Conservation (phyloP, 2,113 vertebrate genomes). For the Stigmatopora nigra region DNA sequence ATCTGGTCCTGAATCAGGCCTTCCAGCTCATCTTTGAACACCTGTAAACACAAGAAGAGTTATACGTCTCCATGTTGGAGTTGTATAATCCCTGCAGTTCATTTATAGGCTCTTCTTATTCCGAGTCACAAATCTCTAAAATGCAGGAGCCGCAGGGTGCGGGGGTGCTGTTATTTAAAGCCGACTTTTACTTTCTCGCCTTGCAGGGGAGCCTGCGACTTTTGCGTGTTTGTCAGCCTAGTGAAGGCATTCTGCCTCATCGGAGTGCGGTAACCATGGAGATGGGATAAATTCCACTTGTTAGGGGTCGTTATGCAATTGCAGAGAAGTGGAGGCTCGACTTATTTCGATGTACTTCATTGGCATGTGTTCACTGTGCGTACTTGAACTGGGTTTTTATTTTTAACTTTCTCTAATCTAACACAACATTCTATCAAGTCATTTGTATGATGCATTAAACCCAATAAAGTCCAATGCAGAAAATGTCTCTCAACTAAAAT, state of each 20-base stretch:
- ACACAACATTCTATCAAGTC: not conserved
- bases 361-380: constrained; percentile 31
- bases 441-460: not conserved
- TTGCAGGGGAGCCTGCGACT: constrained; percentile 31
- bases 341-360: constrained; percentile 54
- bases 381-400: constrained; percentile 9
- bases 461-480: not conserved
- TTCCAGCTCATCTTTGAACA: constrained; percentile 94
- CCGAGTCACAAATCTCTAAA: constrained; percentile 51
- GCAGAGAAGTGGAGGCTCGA: constrained; percentile 63
- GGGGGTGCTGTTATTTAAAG: constrained; percentile 27
- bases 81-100: not conserved
- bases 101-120: constrained; percentile 27
- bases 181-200: constrained; percentile 39
- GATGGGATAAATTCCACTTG: constrained; percentile 62
- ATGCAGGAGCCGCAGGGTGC: constrained; percentile 24
- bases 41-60: constrained; percentile 67
- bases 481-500: no score
- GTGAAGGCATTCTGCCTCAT: constrained; percentile 57
- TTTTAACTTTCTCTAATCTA: not conserved
- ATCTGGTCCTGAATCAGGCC: constrained; percentile 91
- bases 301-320: constrained; percentile 66
- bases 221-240: constrained; percentile 39
- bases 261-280: constrained; percentile 63
- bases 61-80: not conserved